These are phyloP conservation scores for Acrocephalus kingi DNA, from an alignment of 2,113 vertebrate genomes.

Conservation along the genomic window DNA sequence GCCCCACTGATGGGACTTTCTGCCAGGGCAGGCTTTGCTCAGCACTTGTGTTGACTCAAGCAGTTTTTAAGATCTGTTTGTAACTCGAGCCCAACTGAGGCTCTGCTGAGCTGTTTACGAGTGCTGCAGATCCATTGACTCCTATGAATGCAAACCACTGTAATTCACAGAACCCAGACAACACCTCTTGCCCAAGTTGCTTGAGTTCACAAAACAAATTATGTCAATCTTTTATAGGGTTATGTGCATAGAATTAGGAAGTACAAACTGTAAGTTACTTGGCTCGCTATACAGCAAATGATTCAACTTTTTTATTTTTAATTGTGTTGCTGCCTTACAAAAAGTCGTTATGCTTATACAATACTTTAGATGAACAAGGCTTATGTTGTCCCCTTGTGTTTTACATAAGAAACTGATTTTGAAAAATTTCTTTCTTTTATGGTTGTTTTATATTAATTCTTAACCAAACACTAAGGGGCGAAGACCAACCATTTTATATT, in stretches of 20 bases:
- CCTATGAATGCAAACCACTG: neutral
- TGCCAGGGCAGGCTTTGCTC: neutral
- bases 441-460: neutral
- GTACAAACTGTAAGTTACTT: neutral
- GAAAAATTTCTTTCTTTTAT: neutral
- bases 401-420: neutral
- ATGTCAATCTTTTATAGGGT: neutral
- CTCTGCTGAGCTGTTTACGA: accelerated
- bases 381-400: neutral
- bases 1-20: neutral
- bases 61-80: neutral
- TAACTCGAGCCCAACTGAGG: neutral
- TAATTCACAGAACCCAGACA: neutral
- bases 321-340: neutral
- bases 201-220: neutral
- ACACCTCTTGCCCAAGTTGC: neutral
- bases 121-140: neutral
- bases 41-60: neutral
- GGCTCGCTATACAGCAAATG: neutral
- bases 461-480: neutral
- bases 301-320: neutral
- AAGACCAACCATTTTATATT: neutral
- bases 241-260: neutral
- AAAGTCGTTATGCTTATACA: neutral
- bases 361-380: neutral